phyloP scores from a whole-genome alignment of 2,797 vertebrate species.

The Gymnothorax javanicus region DNA sequence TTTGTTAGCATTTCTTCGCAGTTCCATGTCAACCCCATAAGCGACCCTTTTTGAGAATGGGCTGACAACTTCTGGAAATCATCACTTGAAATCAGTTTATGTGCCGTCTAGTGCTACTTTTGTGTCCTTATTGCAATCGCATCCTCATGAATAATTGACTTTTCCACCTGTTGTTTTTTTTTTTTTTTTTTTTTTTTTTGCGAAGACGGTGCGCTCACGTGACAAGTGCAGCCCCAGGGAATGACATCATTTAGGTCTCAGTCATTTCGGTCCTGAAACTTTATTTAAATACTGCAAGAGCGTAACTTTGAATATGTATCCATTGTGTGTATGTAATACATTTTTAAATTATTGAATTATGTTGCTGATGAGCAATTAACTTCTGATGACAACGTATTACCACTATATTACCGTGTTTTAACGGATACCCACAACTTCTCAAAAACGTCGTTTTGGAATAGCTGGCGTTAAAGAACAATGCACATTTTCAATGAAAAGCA shows the following conservation, averaged over 20 bases:
- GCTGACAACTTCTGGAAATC: not conserved
- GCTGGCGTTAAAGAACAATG: slow-evolving; percentile 28
- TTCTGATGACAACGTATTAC: too few relatives aligned
- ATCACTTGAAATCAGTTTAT: not conserved
- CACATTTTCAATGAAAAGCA: slow-evolving; percentile 17
- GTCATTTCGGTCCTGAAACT: not conserved
- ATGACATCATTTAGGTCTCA: not conserved
- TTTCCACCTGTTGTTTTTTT: not conserved
- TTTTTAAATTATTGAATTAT: not conserved
- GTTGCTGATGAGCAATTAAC: not conserved
- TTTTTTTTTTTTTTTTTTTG: not conserved
- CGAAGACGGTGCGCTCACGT: not conserved
- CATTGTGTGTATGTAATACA: not conserved
- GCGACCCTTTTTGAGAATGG: slow-evolving; percentile 12
- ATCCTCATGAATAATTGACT: not conserved
- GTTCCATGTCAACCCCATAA: slow-evolving; percentile 37
- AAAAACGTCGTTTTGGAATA: slow-evolving; percentile 22
- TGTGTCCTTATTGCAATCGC: not conserved
- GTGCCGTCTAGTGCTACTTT: not conserved
- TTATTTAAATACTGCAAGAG: not conserved
- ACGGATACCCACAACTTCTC: slow-evolving; percentile 24
- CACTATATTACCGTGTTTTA: not conserved
- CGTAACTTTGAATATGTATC: not conserved
- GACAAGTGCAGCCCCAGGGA: not conserved
- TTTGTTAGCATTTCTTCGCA: slow-evolving; percentile 30